phyloP scores from a whole-genome alignment of 1,140 invertebrate species.

The Conus ventricosus region DNA sequence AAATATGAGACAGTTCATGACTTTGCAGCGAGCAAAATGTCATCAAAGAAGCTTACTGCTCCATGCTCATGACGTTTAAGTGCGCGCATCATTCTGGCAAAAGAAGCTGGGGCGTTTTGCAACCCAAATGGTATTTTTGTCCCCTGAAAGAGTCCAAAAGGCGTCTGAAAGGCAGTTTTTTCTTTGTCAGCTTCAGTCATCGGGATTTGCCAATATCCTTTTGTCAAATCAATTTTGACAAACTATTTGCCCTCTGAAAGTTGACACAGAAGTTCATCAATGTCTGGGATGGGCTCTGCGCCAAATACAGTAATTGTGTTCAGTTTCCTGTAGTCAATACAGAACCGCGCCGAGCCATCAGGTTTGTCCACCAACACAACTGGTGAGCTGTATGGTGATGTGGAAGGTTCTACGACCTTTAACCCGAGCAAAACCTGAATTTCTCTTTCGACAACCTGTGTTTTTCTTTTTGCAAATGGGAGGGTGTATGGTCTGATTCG shows the following conservation, averaged over 20 bases:
- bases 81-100: too few species aligned
- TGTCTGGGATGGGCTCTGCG: slow-evolving; percentile 51
- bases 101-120: too few species aligned
- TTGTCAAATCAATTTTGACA: slow-evolving; percentile 74
- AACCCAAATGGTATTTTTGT: slow-evolving; percentile 60
- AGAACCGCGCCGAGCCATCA: slow-evolving; percentile 74
- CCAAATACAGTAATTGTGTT: slow-evolving; percentile 52
- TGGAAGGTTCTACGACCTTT: slow-evolving; percentile 67
- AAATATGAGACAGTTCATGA: too few species aligned
- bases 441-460: slow-evolving; percentile 65
- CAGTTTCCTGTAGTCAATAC: slow-evolving; percentile 74
- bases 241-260: slow-evolving; percentile 72
- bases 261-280: slow-evolving; percentile 50
- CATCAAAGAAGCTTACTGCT: too few species aligned
- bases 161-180: slow-evolving; percentile 50
- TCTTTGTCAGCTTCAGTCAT: slow-evolving; percentile 48
- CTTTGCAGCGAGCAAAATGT: too few species aligned
- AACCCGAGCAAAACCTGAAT: slow-evolving; percentile 66
- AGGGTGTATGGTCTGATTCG: background rate
- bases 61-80: too few species aligned
- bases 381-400: slow-evolving; percentile 76
- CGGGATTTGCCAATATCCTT: slow-evolving; percentile 76
- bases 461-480: background rate
- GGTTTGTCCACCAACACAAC: slow-evolving; percentile 76
- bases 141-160: slow-evolving; percentile 48